Conservation (phyloP, 1,140 invertebrate species). For the Aphelenchoides fujianensis region DNA sequence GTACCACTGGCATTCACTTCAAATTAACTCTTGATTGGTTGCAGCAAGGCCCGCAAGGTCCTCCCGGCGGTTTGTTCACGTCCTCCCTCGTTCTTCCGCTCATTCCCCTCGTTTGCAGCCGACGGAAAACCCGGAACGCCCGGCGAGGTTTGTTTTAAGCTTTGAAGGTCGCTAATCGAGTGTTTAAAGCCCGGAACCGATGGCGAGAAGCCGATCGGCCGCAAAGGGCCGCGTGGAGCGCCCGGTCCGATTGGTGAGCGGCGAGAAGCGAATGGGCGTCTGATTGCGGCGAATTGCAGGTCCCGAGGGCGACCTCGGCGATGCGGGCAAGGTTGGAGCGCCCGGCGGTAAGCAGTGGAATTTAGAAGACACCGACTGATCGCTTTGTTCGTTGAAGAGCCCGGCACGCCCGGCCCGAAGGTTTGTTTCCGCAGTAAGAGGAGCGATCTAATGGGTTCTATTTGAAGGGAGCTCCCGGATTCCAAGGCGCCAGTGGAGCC, state of each 20-base stretch:
- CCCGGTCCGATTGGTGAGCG: conserved; percentile 31
- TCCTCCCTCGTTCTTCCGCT: too few species aligned
- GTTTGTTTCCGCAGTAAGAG: too few species aligned
- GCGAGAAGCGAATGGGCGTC: too few species aligned
- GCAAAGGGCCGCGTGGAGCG: conserved; percentile 35
- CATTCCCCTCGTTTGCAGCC: too few species aligned
- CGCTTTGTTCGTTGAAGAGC: not conserved
- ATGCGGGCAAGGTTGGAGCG: conserved; percentile 11
- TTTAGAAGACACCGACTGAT: not conserved
- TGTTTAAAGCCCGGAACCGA: conserved; percentile 42
- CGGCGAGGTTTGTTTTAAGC: conserved; percentile 26
- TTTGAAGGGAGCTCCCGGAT: not conserved
- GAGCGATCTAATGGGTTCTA: not conserved
- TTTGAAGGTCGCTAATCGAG: conserved; percentile 32
- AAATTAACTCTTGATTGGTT: too few species aligned
- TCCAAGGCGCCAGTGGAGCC: not conserved
- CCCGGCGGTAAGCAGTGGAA: conserved; percentile 1
- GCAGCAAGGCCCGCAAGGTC: too few species aligned
- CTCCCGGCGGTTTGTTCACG: too few species aligned
- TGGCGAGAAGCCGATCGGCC: conserved; percentile 46
- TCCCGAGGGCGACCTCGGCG: not conserved
- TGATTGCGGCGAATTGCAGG: not conserved
- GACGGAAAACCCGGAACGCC: conserved; percentile 31
- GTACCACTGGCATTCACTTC: not conserved
- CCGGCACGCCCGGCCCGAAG: not conserved